These are phyloP conservation scores for Onychostruthus taczanowskii DNA, from an alignment of 2,113 vertebrate species.

Conservation along the genomic window DNA sequence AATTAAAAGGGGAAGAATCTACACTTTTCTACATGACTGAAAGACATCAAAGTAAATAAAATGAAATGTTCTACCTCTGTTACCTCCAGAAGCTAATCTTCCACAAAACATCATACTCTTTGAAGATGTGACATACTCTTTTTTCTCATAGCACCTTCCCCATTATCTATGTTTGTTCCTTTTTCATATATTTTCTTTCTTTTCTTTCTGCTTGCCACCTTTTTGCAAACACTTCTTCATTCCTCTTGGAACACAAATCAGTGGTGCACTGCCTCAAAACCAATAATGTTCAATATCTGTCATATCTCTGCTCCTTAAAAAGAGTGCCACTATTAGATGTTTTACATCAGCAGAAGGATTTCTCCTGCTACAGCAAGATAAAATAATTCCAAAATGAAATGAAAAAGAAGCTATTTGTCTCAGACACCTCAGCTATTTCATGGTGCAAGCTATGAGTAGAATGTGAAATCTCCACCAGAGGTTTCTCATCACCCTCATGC, in stretches of 20 bases:
- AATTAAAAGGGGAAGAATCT: not conserved
- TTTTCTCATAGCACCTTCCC: not conserved
- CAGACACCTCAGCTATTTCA: not conserved
- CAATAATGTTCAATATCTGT: not conserved
- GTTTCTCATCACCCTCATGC: not conserved
- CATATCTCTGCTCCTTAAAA: not conserved
- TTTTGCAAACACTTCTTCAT: not conserved
- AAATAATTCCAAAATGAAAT: not conserved
- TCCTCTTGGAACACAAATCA: not conserved
- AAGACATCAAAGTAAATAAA: constrained; percentile 17
- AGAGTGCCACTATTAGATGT: not conserved
- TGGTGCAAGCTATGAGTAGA: not conserved
- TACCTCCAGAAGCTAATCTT: not conserved
- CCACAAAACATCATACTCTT: not conserved
- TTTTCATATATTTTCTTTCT: not conserved
- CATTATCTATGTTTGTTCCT: not conserved
- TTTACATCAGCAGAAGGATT: not conserved
- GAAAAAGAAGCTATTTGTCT: not conserved
- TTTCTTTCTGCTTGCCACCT: not conserved
- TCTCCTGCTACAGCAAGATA: not conserved
- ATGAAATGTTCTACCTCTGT: not conserved
- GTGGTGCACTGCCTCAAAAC: not conserved
- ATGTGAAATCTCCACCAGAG: not conserved
- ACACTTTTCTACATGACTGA: not conserved
- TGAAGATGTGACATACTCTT: not conserved